Evolutionary conservation across 2,113 vertebrate genomes (phyloP).

Genomic region (Psittacara wagleri): DNA sequence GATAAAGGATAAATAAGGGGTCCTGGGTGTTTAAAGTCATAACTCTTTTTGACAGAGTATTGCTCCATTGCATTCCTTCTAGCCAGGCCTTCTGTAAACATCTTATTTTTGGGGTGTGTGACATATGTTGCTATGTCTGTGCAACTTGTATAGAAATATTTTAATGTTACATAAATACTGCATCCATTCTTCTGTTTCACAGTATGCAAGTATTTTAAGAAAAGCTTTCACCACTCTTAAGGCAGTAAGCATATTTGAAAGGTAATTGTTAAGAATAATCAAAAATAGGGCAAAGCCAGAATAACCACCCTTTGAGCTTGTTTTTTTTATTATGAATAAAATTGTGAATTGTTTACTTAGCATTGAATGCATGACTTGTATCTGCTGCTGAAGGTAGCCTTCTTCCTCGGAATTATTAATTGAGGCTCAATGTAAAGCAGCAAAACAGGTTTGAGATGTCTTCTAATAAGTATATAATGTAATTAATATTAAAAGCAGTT

Average conservation of each 20-base stretch:
- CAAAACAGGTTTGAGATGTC: conserved; percentile 33
- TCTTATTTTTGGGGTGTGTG: not conserved
- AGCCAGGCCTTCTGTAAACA: not conserved
- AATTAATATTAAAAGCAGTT: conserved; percentile 54
- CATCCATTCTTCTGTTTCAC: not conserved
- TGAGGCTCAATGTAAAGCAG: conserved; percentile 24
- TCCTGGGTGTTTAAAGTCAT: not conserved
- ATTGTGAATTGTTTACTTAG: not conserved
- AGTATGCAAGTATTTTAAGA: not conserved
- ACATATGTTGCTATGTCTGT: not conserved
- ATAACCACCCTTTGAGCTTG: not conserved
- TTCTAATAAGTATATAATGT: not conserved
- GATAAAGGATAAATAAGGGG: not conserved
- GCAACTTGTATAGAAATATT: not conserved
- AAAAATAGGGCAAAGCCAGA: not conserved
- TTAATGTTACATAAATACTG: not conserved
- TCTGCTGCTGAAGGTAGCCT: not conserved
- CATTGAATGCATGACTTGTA: not conserved
- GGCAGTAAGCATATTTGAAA: not conserved
- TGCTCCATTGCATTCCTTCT: not conserved
- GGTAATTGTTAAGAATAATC: not conserved
- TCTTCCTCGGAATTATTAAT: not conserved
- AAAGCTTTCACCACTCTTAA: not conserved
- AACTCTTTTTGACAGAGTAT: not conserved
- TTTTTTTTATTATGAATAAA: not conserved